Conservation (phyloP, 2,888 invertebrate genomes). For the Gastracanthus pulcherrimus region DNA sequence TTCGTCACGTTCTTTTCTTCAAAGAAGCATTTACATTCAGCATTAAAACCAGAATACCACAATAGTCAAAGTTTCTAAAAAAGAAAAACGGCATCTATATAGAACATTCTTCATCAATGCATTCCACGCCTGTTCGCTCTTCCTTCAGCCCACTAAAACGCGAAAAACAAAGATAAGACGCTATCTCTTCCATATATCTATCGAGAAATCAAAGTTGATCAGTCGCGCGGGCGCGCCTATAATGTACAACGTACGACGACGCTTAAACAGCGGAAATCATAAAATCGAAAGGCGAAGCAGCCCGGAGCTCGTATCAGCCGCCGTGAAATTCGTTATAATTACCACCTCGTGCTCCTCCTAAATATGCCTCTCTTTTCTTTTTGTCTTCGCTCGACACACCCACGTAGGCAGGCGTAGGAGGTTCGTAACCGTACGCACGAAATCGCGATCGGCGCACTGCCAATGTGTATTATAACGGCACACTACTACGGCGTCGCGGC, state of each 20-base stretch:
- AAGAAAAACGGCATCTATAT: no score
- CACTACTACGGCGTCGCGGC: no score
- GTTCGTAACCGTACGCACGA: neutral
- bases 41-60: no score
- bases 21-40: no score
- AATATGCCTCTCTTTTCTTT: neutral
- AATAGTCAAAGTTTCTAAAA: no score
- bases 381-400: slow-evolving; percentile 11
- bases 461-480: slow-evolving; percentile 3
- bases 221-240: neutral
- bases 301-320: no score
- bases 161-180: no score
- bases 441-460: slow-evolving; percentile 1
- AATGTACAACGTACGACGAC: no score
- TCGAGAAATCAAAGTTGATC: neutral
- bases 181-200: neutral
- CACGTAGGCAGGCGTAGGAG: neutral
- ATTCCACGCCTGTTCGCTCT: no score
- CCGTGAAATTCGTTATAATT: neutral
- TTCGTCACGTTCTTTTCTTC: no score
- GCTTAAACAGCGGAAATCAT: neutral
- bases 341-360: neutral
- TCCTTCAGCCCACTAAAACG: no score
- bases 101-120: no score
- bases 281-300: neutral